phyloP scores from a whole-genome alignment of 92 coral and sea anemone genomes.

The Heliopora coerulea region DNA sequence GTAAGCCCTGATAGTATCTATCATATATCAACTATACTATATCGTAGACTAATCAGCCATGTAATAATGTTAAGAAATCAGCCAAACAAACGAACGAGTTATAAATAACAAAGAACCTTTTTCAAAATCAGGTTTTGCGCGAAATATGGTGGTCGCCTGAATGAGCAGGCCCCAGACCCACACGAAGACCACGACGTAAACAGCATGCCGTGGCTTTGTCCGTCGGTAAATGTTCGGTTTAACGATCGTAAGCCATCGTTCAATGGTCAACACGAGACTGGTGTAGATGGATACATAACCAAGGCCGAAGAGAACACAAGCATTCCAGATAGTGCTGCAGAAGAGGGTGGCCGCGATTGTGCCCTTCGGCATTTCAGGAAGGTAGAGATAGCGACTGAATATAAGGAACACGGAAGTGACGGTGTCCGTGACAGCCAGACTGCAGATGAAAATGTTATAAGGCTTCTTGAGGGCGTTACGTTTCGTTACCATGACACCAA shows the following conservation, averaged over 20 bases:
- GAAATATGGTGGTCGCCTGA: conserved; percentile 40
- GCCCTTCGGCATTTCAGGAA: conserved; percentile 30
- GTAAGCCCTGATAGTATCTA: too few relatives aligned
- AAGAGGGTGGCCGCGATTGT: conserved; percentile 15
- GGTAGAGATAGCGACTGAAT: conserved; percentile 41
- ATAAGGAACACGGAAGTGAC: conserved; percentile 14
- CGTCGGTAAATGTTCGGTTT: conserved; percentile 24
- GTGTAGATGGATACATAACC: conserved; percentile 41
- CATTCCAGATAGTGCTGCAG: conserved; percentile 41
- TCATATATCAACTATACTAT: too few relatives aligned
- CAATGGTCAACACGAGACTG: conserved; percentile 32
- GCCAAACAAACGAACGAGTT: too few relatives aligned
- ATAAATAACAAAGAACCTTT: conserved; percentile 2
- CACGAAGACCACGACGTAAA: conserved; percentile 8
- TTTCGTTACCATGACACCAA: conserved; percentile 13
- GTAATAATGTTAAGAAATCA: too few relatives aligned
- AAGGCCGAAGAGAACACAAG: conserved; percentile 30
- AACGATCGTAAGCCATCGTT: conserved; percentile 34
- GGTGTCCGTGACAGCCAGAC: conserved; percentile 23
- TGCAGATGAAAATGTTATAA: conserved; percentile 38
- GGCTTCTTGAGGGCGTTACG: conserved; percentile 36
- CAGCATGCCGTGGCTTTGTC: conserved; percentile 22
- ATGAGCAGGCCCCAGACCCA: conserved; percentile 41
- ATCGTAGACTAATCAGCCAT: too few relatives aligned
- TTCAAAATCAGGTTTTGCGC: conserved; percentile 29